phyloP scores from a whole-genome alignment of 2,888 invertebrate species.

The Nymphalis urticae region DNA sequence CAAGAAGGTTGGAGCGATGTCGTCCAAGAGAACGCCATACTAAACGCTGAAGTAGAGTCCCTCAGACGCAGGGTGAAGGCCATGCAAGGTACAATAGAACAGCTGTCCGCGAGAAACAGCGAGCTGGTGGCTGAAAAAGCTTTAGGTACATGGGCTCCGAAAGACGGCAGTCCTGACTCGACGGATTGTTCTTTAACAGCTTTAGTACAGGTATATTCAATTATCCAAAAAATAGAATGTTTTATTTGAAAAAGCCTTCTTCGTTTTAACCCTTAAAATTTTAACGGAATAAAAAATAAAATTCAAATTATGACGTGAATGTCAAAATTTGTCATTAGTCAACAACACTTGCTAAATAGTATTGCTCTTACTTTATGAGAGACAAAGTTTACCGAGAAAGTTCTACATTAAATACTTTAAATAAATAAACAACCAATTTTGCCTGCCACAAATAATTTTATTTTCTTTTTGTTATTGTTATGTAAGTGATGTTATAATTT shows the following conservation, averaged over 20 bases:
- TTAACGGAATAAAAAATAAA: too few relatives aligned
- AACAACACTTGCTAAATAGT: too few relatives aligned
- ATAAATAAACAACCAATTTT: too few relatives aligned
- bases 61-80: conserved; percentile 94
- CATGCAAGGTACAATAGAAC: conserved; percentile 95
- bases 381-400: too few relatives aligned
- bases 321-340: too few relatives aligned
- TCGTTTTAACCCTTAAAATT: too few relatives aligned
- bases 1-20: conserved; percentile 95
- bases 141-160: conserved; percentile 82
- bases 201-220: conserved; percentile 77
- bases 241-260: not conserved
- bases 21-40: conserved; percentile 96
- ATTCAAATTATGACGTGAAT: too few relatives aligned
- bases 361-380: too few relatives aligned
- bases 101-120: conserved; percentile 90
- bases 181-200: conserved; percentile 70
- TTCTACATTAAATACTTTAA: too few relatives aligned
- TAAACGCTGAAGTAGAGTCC: conserved; percentile 93
- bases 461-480: too few relatives aligned
- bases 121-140: conserved; percentile 91
- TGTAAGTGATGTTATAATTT: too few relatives aligned
- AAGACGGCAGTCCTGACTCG: conserved; percentile 65
- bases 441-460: too few relatives aligned
- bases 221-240: not conserved